A percentile compares a stretch with the other conserved stretches of the same genome.
Evolutionary conservation across 2,113 vertebrate genomes (phyloP).

Genomic region (Oncorhynchus mykiss): DNA sequence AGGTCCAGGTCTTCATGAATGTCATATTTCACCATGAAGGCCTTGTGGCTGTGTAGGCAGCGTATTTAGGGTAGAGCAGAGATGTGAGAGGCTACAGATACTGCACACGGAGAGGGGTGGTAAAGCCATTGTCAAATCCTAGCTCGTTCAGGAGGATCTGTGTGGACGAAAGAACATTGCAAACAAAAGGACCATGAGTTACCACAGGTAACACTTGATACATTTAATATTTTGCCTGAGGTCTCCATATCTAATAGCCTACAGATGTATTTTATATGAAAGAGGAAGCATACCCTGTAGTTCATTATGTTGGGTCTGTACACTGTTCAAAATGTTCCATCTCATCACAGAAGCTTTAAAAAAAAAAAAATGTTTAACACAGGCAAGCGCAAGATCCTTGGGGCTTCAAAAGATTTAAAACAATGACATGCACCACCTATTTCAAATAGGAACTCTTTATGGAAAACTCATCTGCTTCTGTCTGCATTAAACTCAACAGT

Average conservation of each 20-base stretch:
- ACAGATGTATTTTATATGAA: background rate
- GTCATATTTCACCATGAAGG: conserved; percentile 90
- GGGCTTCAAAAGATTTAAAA: conserved; percentile 65
- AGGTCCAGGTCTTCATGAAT: conserved; percentile 83
- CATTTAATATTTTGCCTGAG: background rate
- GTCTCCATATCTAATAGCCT: too few relatives aligned
- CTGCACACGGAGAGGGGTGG: conserved; percentile 83
- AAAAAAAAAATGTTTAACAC: conserved; percentile 58
- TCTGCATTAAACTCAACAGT: conserved; percentile 70
- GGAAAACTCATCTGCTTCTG: conserved; percentile 77
- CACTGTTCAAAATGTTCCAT: conserved; percentile 91
- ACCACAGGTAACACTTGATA: background rate
- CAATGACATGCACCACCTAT: background rate
- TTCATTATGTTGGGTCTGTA: conserved; percentile 95
- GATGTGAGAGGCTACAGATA: conserved; percentile 80
- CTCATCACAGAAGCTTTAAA: conserved; percentile 78
- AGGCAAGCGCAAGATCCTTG: conserved; percentile 83
- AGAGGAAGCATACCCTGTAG: conserved; percentile 80
- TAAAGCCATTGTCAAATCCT: conserved; percentile 83
- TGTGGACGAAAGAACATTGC: background rate
- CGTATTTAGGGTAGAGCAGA: conserved; percentile 82
- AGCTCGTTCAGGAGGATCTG: conserved; percentile 85
- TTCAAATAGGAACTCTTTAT: background rate
- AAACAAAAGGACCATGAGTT: background rate
- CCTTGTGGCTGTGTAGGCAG: conserved; percentile 88